Percentiles rank a stretch among this genome's conserved stretches.
Conservation (phyloP, 2,113 vertebrate genomes). For the Heterotis niloticus region DNA sequence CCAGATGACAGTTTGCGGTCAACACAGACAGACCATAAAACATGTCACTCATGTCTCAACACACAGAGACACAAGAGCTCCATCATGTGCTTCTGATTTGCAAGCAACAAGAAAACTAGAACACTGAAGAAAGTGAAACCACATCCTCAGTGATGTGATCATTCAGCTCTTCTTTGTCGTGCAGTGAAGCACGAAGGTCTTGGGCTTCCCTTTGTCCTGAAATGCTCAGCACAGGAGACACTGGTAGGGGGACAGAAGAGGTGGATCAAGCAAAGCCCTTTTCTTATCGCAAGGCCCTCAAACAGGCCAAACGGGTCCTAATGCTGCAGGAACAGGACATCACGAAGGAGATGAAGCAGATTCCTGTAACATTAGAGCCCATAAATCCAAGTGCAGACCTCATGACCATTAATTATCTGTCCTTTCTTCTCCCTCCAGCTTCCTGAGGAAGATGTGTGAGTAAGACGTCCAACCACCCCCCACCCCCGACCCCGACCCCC, state of each 20-base stretch:
- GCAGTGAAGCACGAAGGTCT: too few relatives aligned
- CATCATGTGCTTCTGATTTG: too few relatives aligned
- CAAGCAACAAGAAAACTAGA: too few relatives aligned
- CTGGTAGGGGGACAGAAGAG: neutral
- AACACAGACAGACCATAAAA: neutral
- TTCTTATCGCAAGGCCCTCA: neutral
- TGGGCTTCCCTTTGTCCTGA: too few relatives aligned
- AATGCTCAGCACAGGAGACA: neutral
- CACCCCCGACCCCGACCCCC: neutral
- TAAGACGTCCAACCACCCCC: neutral
- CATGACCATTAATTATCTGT: slow-evolving; percentile 24
- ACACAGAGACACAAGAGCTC: slow-evolving; percentile 7
- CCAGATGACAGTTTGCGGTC: too few relatives aligned
- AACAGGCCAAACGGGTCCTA: neutral
- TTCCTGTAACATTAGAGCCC: slow-evolving; percentile 20
- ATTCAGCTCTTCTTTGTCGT: too few relatives aligned
- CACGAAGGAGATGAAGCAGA: neutral
- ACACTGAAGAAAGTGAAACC: too few relatives aligned
- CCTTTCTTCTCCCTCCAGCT: slow-evolving; percentile 24
- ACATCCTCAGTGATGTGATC: too few relatives aligned
- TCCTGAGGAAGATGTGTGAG: slow-evolving; percentile 22
- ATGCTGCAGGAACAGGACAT: neutral
- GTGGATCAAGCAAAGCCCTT: slow-evolving; percentile 1
- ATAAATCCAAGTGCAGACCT: slow-evolving; percentile 19
- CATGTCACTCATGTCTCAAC: neutral